Percentiles rank a stretch among this genome's conserved stretches.
Evolutionary conservation across 2,113 vertebrate genomes (phyloP).

Genomic region (Campylomormyrus numenius): DNA sequence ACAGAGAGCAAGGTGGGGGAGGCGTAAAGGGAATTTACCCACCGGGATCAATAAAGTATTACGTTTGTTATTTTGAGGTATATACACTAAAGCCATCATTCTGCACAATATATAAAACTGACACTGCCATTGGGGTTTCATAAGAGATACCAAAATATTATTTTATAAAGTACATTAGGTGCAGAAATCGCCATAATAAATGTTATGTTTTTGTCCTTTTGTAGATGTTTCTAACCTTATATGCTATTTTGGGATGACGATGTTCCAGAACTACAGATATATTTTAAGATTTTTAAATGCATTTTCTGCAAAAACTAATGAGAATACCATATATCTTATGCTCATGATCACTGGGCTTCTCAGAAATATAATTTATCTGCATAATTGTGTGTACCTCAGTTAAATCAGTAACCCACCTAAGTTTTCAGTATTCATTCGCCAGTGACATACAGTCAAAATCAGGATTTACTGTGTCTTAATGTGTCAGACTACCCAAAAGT

Average conservation of each 20-base stretch:
- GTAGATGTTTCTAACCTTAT: background rate
- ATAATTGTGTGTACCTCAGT: background rate
- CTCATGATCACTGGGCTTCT: background rate
- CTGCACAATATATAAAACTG: background rate
- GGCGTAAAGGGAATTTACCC: no score
- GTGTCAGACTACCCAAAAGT: background rate
- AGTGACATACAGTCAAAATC: no score
- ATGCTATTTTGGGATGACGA: background rate
- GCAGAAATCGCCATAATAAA: background rate
- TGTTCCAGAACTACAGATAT: background rate
- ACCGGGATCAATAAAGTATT: no score
- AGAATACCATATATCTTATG: background rate
- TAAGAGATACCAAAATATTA: background rate
- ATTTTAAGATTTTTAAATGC: background rate
- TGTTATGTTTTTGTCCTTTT: background rate
- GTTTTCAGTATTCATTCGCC: background rate
- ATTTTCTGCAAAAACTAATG: background rate
- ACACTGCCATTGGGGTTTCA: background rate
- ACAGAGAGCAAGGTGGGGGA: no score
- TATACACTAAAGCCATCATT: background rate
- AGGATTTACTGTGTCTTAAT: background rate
- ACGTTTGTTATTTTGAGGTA: background rate
- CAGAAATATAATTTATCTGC: background rate
- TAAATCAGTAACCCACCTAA: background rate
- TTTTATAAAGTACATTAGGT: background rate